A percentile compares a stretch with the other conserved stretches of the same genome.
Evolutionary conservation across 1,140 invertebrate genomes (phyloP).

Genomic region (Drosophila auraria): DNA sequence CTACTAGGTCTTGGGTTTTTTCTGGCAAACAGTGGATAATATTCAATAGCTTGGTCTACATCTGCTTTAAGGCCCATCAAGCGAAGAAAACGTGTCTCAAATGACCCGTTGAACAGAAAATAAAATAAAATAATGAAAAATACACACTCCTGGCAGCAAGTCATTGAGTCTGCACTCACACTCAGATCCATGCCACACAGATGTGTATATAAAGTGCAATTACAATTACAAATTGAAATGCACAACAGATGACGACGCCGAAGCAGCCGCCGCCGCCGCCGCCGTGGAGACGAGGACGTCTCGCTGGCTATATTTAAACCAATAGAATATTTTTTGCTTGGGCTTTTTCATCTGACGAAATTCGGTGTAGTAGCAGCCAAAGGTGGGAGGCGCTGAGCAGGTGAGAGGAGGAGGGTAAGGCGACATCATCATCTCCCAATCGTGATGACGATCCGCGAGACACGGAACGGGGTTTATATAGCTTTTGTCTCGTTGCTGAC

Average conservation of each 20-base stretch:
- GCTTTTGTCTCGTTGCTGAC: slow-evolving; percentile 26
- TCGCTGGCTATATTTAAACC: slow-evolving; percentile 18
- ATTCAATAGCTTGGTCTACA: no score
- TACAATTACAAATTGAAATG: slow-evolving; percentile 66
- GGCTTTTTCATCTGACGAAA: slow-evolving; percentile 38
- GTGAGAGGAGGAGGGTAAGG: not conserved
- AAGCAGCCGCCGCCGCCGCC: slow-evolving; percentile 4
- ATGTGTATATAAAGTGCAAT: slow-evolving; percentile 35
- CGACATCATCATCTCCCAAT: slow-evolving; percentile 6
- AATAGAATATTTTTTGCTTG: slow-evolving; percentile 19
- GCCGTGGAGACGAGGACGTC: slow-evolving; percentile 21
- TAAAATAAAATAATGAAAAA: slow-evolving; percentile 1
- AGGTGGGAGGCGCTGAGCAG: not conserved
- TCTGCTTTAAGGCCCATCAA: not conserved
- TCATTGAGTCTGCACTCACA: slow-evolving; percentile 5
- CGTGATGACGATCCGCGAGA: slow-evolving; percentile 29
- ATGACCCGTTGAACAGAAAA: slow-evolving; percentile 21
- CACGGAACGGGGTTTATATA: not conserved
- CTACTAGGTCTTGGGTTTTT: not conserved
- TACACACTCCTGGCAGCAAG: slow-evolving; percentile 4
- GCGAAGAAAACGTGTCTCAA: slow-evolving; percentile 22
- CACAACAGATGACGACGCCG: slow-evolving; percentile 60
- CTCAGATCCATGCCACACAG: not conserved
- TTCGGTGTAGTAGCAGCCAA: not conserved
- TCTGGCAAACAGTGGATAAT: not conserved